Evolutionary conservation across 2,113 vertebrate genomes (phyloP).

Genomic region (Charina bottae): DNA sequence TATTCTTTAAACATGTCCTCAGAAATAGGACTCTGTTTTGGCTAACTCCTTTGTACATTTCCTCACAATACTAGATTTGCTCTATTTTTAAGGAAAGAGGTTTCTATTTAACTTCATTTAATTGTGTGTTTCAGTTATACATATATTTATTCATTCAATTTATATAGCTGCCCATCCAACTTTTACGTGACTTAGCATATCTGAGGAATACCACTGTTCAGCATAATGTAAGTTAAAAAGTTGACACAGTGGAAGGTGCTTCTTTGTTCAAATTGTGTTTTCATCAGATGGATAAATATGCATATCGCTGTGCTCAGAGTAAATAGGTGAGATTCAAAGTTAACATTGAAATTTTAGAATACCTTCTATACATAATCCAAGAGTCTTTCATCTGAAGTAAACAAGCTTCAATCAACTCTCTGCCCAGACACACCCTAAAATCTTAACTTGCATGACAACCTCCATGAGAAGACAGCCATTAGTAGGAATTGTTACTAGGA

Average conservation of each 20-base stretch:
- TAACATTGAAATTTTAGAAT: constrained; percentile 18
- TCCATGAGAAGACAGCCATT: background rate
- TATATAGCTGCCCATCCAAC: background rate
- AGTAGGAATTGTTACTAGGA: background rate
- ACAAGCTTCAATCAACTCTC: background rate
- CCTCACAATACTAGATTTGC: background rate
- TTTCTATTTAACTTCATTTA: background rate
- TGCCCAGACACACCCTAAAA: background rate
- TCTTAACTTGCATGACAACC: background rate
- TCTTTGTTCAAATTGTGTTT: background rate
- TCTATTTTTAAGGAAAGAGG: background rate
- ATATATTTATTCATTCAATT: background rate
- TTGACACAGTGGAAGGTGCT: background rate
- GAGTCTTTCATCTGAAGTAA: constrained; percentile 10
- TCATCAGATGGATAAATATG: too few species aligned
- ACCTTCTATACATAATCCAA: background rate
- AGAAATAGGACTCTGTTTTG: background rate
- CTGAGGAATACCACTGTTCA: background rate
- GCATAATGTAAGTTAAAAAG: background rate
- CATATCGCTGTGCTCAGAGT: background rate
- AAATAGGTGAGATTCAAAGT: background rate
- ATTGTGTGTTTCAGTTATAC: background rate
- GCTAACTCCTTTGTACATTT: background rate
- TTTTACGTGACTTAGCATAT: background rate
- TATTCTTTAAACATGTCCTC: background rate